Conservation (phyloP, 2,113 vertebrate species). For the Pelobates fuscus region DNA sequence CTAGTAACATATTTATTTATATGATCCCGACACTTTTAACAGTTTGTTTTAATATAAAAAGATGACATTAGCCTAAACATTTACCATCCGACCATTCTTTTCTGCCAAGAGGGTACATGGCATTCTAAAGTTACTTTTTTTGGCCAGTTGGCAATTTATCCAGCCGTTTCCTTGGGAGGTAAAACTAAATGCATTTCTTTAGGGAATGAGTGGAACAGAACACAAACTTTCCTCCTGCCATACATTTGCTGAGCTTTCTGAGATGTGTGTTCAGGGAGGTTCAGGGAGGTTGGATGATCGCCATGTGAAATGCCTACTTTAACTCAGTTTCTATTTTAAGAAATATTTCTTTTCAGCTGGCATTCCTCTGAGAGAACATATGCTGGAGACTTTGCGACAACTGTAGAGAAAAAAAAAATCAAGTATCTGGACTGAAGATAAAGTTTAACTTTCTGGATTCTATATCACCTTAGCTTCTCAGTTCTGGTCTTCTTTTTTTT, state of each 20-base stretch:
- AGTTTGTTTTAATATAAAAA: no score
- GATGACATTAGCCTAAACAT: no score
- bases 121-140: neutral
- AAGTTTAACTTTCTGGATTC: no score
- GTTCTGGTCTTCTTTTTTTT: no score
- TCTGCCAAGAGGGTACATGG: neutral
- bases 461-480: no score
- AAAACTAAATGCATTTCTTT: constrained; percentile 10
- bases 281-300: constrained; percentile 8
- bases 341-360: constrained; percentile 15
- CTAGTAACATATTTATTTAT: no score
- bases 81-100: no score
- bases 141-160: neutral
- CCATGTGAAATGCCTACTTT: constrained; percentile 32
- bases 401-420: constrained; percentile 3
- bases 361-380: constrained; percentile 19
- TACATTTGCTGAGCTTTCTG: constrained; percentile 14
- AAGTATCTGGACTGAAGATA: no score
- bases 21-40: no score
- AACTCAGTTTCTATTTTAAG: constrained; percentile 30
- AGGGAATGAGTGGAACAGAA: constrained; percentile 7
- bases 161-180: constrained; percentile 31
- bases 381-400: neutral
- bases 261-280: constrained; percentile 10
- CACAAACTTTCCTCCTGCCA: constrained; percentile 9